Percentiles rank a stretch among this genome's conserved stretches.
Conservation (phyloP, 2,797 vertebrate species). For the Ceyx erithaca region DNA sequence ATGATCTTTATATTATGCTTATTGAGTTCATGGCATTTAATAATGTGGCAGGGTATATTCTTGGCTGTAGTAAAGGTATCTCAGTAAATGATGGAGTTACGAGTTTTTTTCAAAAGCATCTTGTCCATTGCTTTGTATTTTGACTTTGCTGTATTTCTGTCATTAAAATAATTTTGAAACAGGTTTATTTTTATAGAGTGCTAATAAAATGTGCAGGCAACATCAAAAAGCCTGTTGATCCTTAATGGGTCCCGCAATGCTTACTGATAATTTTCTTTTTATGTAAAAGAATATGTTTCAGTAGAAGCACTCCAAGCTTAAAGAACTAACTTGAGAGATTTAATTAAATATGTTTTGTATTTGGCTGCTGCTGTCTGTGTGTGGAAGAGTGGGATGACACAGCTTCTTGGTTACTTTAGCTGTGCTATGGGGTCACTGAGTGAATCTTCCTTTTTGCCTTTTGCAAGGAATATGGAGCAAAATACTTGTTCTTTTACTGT, state of each 20-base stretch:
- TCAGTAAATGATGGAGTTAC: neutral
- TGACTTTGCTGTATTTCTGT: neutral
- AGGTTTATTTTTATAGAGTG: neutral
- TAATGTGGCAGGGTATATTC: neutral
- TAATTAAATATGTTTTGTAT: conserved; percentile 18
- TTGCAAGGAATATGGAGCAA: neutral
- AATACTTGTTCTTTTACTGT: neutral
- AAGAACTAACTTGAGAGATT: conserved; percentile 23
- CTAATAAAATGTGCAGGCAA: neutral
- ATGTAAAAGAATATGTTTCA: neutral
- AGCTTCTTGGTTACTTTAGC: neutral
- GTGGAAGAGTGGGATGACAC: neutral
- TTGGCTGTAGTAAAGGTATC: neutral
- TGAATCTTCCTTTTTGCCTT: neutral
- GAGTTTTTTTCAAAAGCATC: neutral
- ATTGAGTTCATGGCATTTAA: neutral
- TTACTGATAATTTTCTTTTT: conserved; percentile 27
- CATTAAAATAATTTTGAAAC: neutral
- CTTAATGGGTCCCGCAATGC: neutral
- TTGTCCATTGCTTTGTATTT: neutral
- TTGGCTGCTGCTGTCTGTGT: conserved; percentile 12
- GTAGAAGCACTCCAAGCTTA: conserved; percentile 32
- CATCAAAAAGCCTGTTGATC: neutral
- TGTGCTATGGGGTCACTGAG: neutral
- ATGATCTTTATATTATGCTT: neutral